Evolutionary conservation across 2,888 invertebrate species (phyloP).

Genomic region (Colletes collaris): DNA sequence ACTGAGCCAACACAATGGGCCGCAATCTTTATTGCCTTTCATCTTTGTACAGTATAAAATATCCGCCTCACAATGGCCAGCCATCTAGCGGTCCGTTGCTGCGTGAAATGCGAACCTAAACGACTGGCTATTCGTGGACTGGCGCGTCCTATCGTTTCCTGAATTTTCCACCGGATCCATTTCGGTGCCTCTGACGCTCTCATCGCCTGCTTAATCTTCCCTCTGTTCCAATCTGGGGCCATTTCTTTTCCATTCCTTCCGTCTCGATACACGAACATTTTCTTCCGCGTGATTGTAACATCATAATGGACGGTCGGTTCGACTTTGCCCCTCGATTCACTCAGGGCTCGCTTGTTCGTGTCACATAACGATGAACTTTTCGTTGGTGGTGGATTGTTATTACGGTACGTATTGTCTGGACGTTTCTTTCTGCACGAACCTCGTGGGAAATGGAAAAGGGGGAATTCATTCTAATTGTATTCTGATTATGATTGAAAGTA

Average conservation of each 20-base stretch:
- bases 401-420: not conserved
- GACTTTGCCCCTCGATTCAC: conserved; percentile 29
- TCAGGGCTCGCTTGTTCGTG: conserved; percentile 32
- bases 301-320: conserved; percentile 39
- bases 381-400: conserved; percentile 29
- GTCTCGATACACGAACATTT: conserved; percentile 61
- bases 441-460: not conserved
- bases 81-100: conserved; percentile 64
- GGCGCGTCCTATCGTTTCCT: conserved; percentile 70
- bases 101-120: conserved; percentile 76
- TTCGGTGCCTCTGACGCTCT: conserved; percentile 47
- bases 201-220: conserved; percentile 52
- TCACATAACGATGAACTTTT: conserved; percentile 50
- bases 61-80: conserved; percentile 62
- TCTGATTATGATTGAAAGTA: too few species aligned
- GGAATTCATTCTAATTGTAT: not conserved
- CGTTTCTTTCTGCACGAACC: not conserved
- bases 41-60: conserved; percentile 64
- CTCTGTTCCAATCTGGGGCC: conserved; percentile 30
- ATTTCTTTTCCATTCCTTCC: conserved; percentile 41
- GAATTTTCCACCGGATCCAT: conserved; percentile 57
- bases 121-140: conserved; percentile 65
- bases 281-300: conserved; percentile 69
- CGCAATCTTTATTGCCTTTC: conserved; percentile 64
- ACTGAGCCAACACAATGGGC: conserved; percentile 51